Evolutionary conservation across 37 sponge, comb jelly and placozoan genomes (phyloP).

Genomic region (Axinella damicornis): DNA sequence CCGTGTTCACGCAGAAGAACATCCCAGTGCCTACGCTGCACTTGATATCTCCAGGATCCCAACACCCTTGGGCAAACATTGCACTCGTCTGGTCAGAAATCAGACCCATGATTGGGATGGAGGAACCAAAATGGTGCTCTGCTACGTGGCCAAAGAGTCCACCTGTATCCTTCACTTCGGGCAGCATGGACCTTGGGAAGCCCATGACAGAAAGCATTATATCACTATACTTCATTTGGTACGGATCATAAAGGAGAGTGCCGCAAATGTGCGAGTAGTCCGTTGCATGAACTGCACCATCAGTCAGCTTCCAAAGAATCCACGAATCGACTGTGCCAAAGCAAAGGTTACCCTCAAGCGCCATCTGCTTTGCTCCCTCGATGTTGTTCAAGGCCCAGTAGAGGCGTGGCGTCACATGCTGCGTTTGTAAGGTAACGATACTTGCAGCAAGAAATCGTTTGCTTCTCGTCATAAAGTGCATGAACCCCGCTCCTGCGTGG

Average conservation of each 20-base stretch:
- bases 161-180: constrained; percentile 79
- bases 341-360: constrained; percentile 67
- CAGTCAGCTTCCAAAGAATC: constrained; percentile 95
- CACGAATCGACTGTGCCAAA: constrained; percentile 96
- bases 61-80: constrained; percentile 92
- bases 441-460: constrained; percentile 81
- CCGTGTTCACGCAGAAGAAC: constrained; percentile 84
- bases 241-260: constrained; percentile 90
- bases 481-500: constrained; percentile 52
- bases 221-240: constrained; percentile 72
- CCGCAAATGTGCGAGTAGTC: constrained; percentile 90
- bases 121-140: constrained; percentile 67
- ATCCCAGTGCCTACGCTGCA: constrained; percentile 92
- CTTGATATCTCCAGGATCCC: constrained; percentile 88
- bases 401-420: constrained; percentile 74
- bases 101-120: constrained; percentile 75
- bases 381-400: constrained; percentile 87
- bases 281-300: constrained; percentile 84
- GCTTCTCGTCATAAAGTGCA: constrained; percentile 72
- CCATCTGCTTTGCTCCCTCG: constrained; percentile 58
- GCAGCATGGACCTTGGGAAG: constrained; percentile 77
- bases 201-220: constrained; percentile 68
- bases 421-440: constrained; percentile 62
- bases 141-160: constrained; percentile 70
- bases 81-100: constrained; percentile 96